Base-by-base conservation (phyloP, 2,797 vertebrate species). In the Lateolabrax maculatus region DNA sequence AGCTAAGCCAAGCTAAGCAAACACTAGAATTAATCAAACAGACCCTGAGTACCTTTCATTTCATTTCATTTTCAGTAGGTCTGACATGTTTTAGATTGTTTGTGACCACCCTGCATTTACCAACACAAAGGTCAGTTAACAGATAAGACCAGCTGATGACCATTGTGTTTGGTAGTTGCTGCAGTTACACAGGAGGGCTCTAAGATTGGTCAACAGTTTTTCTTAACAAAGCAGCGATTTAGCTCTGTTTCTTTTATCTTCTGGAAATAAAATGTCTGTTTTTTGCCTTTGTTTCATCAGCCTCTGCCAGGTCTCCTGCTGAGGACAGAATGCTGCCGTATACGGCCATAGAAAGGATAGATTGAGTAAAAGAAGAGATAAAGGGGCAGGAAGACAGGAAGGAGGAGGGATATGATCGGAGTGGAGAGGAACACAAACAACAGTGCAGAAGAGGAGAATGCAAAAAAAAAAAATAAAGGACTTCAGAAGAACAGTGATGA, bases 11-110 rank as follows among this genome's bases (percentile, higher is more conserved):
- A 60, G 67, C 65, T 74, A 62, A 79, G 43, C 63, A 75, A 60
- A 73, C 49, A 71, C 69, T 55, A 43, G 21, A 77, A 79, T 66
- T 66, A 86, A 89, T 85, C 81, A 88, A 84, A 89, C 46, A 60
- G 19, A 82, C 31, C 70, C 57, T 9, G 19, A 79, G 70, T 36
- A 65, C 65, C 6, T 34, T 34, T 6, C 31, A n/a, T 80, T 86
- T 78, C 29, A 80, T 82, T 79, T 71, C 27, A 80, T n/a, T n/a
- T n/a, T n/a, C n/a, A n/a, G 29, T 4, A 48, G 23, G 39, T 68
- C 51, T 46, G 49, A 77, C 16, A 15, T 39, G 37, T 46, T 64
- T 10, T 41, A 34, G 70, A 70, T 15, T 9, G 13, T 62, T 21
- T 44, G 39, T 36, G 48, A 70, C 57, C 41, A 29, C 23, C 15